Evolutionary conservation across 2,797 vertebrate species (phyloP).

Genomic region (Microcaecilia unicolor): DNA sequence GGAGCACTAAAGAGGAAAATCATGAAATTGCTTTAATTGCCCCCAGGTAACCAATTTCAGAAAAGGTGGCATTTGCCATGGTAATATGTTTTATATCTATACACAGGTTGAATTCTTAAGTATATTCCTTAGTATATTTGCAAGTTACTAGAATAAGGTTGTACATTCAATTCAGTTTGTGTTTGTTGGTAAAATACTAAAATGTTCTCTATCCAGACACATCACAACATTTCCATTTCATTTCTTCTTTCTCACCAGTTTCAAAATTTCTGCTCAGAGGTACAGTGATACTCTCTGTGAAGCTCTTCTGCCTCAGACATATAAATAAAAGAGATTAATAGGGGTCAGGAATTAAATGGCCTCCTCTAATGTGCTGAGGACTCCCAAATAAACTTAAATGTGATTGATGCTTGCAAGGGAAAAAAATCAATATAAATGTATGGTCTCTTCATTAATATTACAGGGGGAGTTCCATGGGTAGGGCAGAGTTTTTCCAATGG

Average conservation of each 20-base stretch:
- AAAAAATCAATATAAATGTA: slow-evolving; percentile 34
- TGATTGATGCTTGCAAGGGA: slow-evolving; percentile 12
- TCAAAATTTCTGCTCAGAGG: slow-evolving; percentile 12
- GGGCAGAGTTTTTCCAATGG: too few relatives aligned
- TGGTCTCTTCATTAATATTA: slow-evolving; percentile 38
- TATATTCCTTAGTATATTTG: slow-evolving; percentile 11
- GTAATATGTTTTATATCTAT: slow-evolving; percentile 12
- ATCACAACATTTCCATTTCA: background rate
- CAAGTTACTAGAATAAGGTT: slow-evolving; percentile 16
- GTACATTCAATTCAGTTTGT: slow-evolving; percentile 28
- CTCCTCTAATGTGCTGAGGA: slow-evolving; percentile 40
- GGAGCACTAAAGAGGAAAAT: slow-evolving; percentile 29
- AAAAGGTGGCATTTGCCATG: slow-evolving; percentile 12
- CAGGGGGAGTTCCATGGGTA: too few relatives aligned
- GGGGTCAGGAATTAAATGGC: slow-evolving; percentile 27
- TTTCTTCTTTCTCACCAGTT: slow-evolving; percentile 17
- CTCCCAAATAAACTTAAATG: slow-evolving; percentile 35
- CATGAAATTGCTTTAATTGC: slow-evolving; percentile 34
- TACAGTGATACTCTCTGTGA: slow-evolving; percentile 12
- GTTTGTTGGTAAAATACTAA: slow-evolving; percentile 12
- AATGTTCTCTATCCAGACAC: slow-evolving; percentile 4
- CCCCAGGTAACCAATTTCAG: slow-evolving; percentile 23
- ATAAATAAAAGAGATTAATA: slow-evolving; percentile 38
- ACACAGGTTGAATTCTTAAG: slow-evolving; percentile 6
- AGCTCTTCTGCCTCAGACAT: slow-evolving; percentile 15